Base-by-base conservation (phyloP, 2,113 vertebrate genomes). In the Atlantisia rogersi region DNA sequence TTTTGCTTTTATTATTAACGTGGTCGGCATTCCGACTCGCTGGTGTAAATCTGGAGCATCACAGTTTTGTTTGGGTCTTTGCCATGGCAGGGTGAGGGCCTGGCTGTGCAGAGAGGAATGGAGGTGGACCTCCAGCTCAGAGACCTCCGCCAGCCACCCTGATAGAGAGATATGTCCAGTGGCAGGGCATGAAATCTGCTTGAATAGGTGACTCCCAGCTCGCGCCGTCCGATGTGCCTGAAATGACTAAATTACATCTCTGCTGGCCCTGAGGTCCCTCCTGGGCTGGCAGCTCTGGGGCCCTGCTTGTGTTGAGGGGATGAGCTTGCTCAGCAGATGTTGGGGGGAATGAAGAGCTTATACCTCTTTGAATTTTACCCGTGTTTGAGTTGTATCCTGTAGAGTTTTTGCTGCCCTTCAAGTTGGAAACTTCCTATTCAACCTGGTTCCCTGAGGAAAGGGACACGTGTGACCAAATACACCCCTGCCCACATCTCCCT, bases 121-220 rank as follows among this genome's bases (percentile, higher is more conserved):
- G 28, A 70, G 64, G 9, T 28, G 53, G 12, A 1, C 25, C 31
- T 4, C 1, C 74, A 46, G 82, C 14, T 28, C n/a, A 5, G 67
- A 60, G 94, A 60, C 48, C 85, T 94, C 79, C 70, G 7, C 68
- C 6, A 65, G 65, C 86, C 3, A 32, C 60, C 67, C 94, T 96
- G 97, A 98, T 98, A 97, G 91, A 98, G 97, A 98, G 95, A 95
- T 92, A 15, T 1, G 46, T 26, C 74, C 48, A 6, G 50, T 97
- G 98, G 98, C 97, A 97, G 94, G 89, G 95, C 96, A 94, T 98
- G 97, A 98, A 98, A 98, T 97, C 94, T 21, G 53, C 93, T 64
- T 97, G 97, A 97, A 97, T 96, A 48, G 93, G 78, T 62, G 73
- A 92, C 91, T 93, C 79, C 90, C 91, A 59, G 80, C 93, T 88